Evolutionary conservation across 2,888 invertebrate genomes (phyloP).

Genomic region (Tenthredo notha): DNA sequence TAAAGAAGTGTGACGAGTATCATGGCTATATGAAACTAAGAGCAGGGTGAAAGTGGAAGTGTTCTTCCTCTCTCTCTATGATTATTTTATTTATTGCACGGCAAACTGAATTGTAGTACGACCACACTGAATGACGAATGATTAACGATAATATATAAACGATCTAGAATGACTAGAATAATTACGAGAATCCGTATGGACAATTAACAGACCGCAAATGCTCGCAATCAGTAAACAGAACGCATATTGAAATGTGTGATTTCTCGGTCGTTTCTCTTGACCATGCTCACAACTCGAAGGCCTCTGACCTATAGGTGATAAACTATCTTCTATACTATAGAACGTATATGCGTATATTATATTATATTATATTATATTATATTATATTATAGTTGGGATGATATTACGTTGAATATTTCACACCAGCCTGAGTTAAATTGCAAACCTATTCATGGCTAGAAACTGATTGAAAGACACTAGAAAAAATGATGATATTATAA

Average conservation of each 20-base stretch:
- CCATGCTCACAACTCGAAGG: slow-evolving; percentile 11
- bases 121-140: not conserved
- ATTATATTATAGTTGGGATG: not conserved
- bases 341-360: slow-evolving; percentile 8
- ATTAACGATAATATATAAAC: not conserved
- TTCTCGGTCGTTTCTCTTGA: not conserved
- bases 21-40: not conserved
- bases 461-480: not conserved
- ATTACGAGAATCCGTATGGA: not conserved
- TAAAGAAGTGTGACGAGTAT: not conserved
- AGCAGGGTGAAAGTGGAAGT: not conserved
- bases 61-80: slow-evolving; percentile 19
- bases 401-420: not conserved
- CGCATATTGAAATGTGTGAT: not conserved
- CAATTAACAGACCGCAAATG: not conserved
- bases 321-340: slow-evolving; percentile 26
- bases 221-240: slow-evolving; percentile 10
- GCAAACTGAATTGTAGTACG: not conserved
- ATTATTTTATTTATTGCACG: not conserved
- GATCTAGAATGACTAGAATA: not conserved
- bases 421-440: not conserved
- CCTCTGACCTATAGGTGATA: slow-evolving; percentile 44
- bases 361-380: not conserved
- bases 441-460: not conserved
- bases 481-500: not conserved